Base-by-base conservation (phyloP, 2,113 vertebrate species). In the Chrysemys picta region DNA sequence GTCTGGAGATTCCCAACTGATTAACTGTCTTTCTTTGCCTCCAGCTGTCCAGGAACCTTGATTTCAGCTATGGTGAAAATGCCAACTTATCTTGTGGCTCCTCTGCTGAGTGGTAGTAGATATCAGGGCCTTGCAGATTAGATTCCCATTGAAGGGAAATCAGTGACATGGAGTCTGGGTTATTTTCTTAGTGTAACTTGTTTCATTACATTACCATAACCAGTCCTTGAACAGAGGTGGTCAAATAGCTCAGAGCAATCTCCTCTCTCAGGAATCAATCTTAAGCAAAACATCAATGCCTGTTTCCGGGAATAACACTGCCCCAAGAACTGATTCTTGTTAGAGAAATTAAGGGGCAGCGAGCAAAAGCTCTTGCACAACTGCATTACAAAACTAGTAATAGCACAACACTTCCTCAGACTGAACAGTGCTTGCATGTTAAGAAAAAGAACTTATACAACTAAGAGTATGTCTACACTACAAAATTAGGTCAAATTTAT, bases 51-150 rank as follows among this genome's bases (percentile, higher is more conserved):
- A 10, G 47, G 90, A 45, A 5, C 50, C 8, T 47, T 3, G 75
- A 52, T 88, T 92, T 27, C 27, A 3, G 5, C 24, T 25, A 29
- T 91, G 53, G 47, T 93, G 53, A 10, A 80, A 0, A 0, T 91
- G 89, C 47, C 45, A 92, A 85, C 56, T 14, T 80, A 12, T 78
- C 81, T 93, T 92, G 52, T 22, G 19, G 31, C 22, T 72, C 62
- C 62, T 95, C 86, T 89, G 35, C 83, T 82, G 87, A 76, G 62
- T 87, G 53, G 45, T 80, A 16, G 1, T 82, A 65, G 62, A 84
- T 95, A 49, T 84, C 84, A 80, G 52, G 5, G 38, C 76, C 49
- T 78, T 88, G 57, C 42, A 94, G 85, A 38, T 84, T 50, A 54
- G 35, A n/a, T 69, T 69, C 7, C 62, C 14, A 62, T 19, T 69